Conservation (phyloP, 2,888 invertebrate genomes). For the Plebejus melissa region DNA sequence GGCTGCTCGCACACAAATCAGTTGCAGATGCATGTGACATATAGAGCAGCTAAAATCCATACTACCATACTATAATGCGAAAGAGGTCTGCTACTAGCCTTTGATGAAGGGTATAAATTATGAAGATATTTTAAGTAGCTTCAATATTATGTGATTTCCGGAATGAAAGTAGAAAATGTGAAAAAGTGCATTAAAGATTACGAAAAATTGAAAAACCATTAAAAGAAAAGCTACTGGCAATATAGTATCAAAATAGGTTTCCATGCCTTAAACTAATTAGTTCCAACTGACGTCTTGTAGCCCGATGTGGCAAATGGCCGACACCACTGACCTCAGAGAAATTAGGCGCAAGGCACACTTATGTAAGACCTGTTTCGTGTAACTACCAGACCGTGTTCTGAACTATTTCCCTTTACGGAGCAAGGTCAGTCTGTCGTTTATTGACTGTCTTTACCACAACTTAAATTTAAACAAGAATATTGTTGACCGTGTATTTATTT, state of each 20-base stretch:
- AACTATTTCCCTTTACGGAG: constrained; percentile 1
- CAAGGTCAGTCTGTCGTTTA: neutral
- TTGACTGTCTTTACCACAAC: neutral
- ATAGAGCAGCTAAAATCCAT: neutral
- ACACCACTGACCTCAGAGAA: neutral
- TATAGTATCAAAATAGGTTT: neutral
- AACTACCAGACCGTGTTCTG: neutral
- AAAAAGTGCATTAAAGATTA: neutral
- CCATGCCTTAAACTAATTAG: neutral
- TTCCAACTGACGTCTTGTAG: neutral
- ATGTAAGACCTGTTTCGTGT: constrained; percentile 5
- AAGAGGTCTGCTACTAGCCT: too few species aligned
- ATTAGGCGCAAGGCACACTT: neutral
- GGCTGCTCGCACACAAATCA: neutral
- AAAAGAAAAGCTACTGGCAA: too few species aligned
- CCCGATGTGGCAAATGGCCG: neutral
- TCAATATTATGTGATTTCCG: neutral
- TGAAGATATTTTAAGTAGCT: too few species aligned
- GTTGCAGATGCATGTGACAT: neutral
- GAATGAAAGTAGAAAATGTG: neutral
- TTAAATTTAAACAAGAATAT: neutral
- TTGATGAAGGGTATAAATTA: too few species aligned
- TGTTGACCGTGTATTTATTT: neutral
- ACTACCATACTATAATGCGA: too few species aligned
- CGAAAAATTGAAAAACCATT: neutral